Base-by-base conservation (phyloP, 2,797 vertebrate species). In the Eulemur albifrons region DNA sequence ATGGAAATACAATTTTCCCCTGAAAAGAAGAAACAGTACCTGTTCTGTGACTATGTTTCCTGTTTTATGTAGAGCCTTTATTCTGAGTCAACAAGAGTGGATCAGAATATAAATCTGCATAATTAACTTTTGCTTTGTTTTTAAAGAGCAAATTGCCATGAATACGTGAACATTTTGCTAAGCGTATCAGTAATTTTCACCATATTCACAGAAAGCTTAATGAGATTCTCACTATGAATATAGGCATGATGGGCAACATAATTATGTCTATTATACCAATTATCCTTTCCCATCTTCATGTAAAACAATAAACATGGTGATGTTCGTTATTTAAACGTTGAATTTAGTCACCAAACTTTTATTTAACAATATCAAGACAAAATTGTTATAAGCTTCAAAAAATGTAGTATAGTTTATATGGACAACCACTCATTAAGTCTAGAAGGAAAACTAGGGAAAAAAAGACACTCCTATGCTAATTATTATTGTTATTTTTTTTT, bases 91-190 rank as follows among this genome's bases (percentile, higher is more conserved):
- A 52, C 8, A 90, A 79, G 38, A 88, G 45, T 40, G 27, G 23
- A 11, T 95, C 48, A 88, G 38, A 77, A 90, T 95, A 85, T 76
- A 95, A 90, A 70, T 85, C n/a, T 88, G 40, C 63, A 88, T 69
- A 57, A 90, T 95, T 82, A 92, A 94, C 45, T 90, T 88, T 82
- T 84, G 38, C 86, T 96, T 96, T 82, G 76, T 92, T 85, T 95
- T 95, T 90, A 83, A 86, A 59, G 15, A 90, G 88, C 86, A 95
- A 91, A 92, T 65, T 69, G 15, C 27, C 80, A n/a, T 38, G 50
- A 92, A 69, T 52, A 15, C 13, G 32, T 48, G 81, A 87, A 35
- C 15, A 61, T 69, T 87, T 92, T 92, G 18, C 40, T 52, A 79
- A 97, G n/a, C 82, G 65, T 75, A 23, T 90, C 23, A 79, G 82